Evolutionary conservation across 2,888 invertebrate genomes (phyloP), one percentile per base, ranked within the genome.

Genomic region (Phalera bucephala): DNA sequence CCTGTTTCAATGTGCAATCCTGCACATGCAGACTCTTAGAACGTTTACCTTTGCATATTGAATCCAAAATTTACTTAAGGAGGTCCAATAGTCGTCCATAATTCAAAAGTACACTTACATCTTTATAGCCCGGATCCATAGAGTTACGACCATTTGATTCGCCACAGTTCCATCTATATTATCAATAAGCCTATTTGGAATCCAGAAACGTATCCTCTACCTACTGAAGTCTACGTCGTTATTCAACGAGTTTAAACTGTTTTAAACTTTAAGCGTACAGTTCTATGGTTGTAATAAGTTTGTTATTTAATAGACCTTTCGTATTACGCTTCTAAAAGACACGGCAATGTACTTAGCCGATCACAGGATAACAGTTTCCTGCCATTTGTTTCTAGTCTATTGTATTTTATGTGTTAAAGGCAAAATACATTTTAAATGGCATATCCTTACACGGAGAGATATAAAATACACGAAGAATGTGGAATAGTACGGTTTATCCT

Each of bases 141-240:
- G 40, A 48, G 32, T 45, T 51, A 54, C 47, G 53, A 56, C 45
- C 57, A 36, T 54, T 71, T 66, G 52, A 58, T 64, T 75, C 67
- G 68, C 72, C 40, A 59, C 46, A 62, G 50, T 57, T 55, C 53
- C 59, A 67, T 63, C 62, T 41, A 45, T 52, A 58, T 60, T 64
- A 66, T 65, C 67, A 69, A 70, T 64, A 68, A 70, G 63, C 48
- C 66, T 49, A 77, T 79, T 77, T 59, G 53, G 39, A 79, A 65
- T 75, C 76, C 28, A 56, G 46, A 34, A 62, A 57, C 74, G 74
- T 72, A 58, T 51, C 23, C 21, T 23, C 26, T 45, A 46, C 46
- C 51, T 52, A 46, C 47, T n/a, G n/a, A n/a, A n/a, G 45, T 48
- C 56, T 47, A 57, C 57, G 62, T 64, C 57, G 72, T 54, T 57